These are phyloP conservation scores for Hypsibius dujardini DNA, from an alignment of 1,140 invertebrate species.

Conservation along the genomic window DNA sequence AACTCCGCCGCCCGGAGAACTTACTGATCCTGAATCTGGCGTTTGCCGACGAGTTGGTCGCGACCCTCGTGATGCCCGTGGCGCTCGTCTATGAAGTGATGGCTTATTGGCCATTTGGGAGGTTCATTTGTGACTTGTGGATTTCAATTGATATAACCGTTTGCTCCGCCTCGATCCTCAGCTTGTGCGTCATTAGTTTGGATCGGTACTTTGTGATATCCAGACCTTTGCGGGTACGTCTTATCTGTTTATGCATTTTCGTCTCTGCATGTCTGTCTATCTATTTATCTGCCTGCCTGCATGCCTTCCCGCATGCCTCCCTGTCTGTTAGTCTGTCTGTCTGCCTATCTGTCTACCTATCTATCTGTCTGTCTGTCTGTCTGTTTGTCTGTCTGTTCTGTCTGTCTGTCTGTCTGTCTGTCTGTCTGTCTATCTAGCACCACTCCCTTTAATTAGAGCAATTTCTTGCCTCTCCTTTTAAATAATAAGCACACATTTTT, in stretches of 20 bases:
- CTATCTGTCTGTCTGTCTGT: too few species aligned
- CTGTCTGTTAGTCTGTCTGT: too few species aligned
- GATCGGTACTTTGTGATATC: slow-evolving; percentile 45
- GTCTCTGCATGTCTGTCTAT: too few species aligned
- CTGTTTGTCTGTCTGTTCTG: too few species aligned
- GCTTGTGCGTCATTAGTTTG: slow-evolving; percentile 70
- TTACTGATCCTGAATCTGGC: slow-evolving; percentile 83
- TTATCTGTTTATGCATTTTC: neutral
- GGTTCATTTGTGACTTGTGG: slow-evolving; percentile 54
- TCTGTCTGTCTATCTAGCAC: too few species aligned
- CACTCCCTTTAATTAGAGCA: too few species aligned
- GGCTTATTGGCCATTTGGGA: slow-evolving; percentile 54
- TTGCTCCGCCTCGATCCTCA: slow-evolving; percentile 67
- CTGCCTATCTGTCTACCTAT: too few species aligned
- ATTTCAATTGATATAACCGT: slow-evolving; percentile 35
- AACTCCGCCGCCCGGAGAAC: slow-evolving; percentile 77
- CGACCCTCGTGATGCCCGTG: slow-evolving; percentile 60
- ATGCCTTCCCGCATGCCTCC: too few species aligned
- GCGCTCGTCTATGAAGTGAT: neutral
- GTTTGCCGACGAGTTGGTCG: slow-evolving; percentile 73
- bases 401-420: too few species aligned
- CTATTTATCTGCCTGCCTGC: too few species aligned
- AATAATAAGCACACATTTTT: too few species aligned
- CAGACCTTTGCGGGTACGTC: neutral
- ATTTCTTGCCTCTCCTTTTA: too few species aligned